A percentile compares a stretch with the other conserved stretches of the same genome.
phyloP scores from a whole-genome alignment of 2,888 invertebrate genomes.

The Hydrotaea cyrtoneurina region DNA sequence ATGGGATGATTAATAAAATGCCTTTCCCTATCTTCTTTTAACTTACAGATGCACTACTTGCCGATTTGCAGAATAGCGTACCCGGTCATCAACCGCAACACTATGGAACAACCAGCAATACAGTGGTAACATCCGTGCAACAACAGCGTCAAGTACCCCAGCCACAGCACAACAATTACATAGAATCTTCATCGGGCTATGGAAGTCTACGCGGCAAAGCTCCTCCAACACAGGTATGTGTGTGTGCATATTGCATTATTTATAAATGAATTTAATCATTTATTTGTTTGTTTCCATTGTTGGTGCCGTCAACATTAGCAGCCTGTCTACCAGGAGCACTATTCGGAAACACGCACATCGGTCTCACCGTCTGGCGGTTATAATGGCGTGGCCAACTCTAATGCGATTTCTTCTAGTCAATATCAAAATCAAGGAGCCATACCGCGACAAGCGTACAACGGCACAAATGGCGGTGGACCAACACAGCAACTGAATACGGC shows the following conservation, averaged over 20 bases:
- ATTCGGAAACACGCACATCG: constrained; percentile 76
- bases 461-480: constrained; percentile 49
- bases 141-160: constrained; percentile 71
- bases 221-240: constrained; percentile 70
- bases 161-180: constrained; percentile 70
- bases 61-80: constrained; percentile 97
- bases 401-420: constrained; percentile 69
- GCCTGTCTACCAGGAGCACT: constrained; percentile 78
- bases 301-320: constrained; percentile 71
- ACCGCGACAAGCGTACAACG: constrained; percentile 73
- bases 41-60: constrained; percentile 94
- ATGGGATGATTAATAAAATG: constrained; percentile 43
- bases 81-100: constrained; percentile 81
- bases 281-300: constrained; percentile 44
- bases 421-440: constrained; percentile 77
- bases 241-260: not conserved
- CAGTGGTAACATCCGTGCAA: constrained; percentile 77
- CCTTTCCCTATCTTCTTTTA: not conserved
- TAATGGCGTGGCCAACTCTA: constrained; percentile 58
- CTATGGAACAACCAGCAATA: constrained; percentile 70
- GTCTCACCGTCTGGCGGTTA: constrained; percentile 71
- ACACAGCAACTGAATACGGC: constrained; percentile 72
- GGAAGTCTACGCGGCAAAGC: constrained; percentile 89
- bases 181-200: constrained; percentile 82
- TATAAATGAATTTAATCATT: constrained; percentile 26